phyloP scores from a whole-genome alignment of 35 echinoderm and acorn worm genomes.

The Amphiura filiformis region DNA sequence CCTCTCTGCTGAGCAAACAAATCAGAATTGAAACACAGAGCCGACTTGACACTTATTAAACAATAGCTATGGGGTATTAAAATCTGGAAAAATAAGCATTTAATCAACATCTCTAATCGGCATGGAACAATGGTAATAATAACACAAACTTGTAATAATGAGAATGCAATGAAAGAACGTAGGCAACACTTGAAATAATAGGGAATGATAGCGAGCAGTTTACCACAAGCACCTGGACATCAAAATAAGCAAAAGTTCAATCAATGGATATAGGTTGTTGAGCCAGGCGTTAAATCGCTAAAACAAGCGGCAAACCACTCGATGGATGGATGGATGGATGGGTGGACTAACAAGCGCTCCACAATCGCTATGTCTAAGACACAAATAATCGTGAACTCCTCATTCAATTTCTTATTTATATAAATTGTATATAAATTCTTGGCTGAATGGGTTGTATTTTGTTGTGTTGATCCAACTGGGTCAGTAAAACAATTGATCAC shows the following conservation, averaged over 20 bases:
- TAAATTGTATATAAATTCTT: no score
- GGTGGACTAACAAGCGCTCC: no score
- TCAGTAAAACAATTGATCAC: no score
- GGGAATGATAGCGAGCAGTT: neutral
- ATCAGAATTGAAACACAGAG: neutral
- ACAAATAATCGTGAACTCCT: no score
- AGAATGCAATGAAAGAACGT: neutral
- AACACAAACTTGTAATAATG: conserved; percentile 2
- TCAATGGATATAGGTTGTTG: neutral
- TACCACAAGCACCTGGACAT: neutral
- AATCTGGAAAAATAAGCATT: conserved; percentile 5
- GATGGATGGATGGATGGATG: no score
- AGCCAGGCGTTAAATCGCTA: neutral
- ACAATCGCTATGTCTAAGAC: no score
- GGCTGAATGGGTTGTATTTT: no score
- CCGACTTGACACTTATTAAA: conserved; percentile 2
- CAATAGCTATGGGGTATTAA: conserved; percentile 8
- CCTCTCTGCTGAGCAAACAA: neutral
- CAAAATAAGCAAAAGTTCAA: neutral
- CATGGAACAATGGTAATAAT: conserved; percentile 3
- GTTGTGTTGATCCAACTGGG: no score
- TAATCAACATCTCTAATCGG: conserved; percentile 10
- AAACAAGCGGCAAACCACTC: conserved; percentile 4
- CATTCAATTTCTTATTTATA: no score
- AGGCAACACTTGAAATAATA: neutral